Conservation (phyloP, 2,888 invertebrate genomes). For the Leucophora obtusa region DNA sequence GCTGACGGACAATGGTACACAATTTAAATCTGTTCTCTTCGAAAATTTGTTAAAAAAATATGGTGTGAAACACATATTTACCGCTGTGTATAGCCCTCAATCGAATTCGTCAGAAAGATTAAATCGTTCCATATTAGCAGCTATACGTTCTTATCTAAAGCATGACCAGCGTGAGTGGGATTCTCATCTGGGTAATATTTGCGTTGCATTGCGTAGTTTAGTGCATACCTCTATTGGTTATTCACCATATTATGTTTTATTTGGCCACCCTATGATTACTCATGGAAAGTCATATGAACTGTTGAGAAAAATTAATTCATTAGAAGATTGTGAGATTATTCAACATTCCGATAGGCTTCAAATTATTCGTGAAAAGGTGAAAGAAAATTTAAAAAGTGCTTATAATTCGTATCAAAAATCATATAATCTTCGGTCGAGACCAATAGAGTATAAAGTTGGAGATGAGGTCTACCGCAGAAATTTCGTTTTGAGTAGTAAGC, state of each 20-base stretch:
- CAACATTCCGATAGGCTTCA: not conserved
- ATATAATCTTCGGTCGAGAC: not conserved
- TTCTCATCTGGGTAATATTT: not conserved
- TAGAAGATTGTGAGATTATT: conserved; percentile 18
- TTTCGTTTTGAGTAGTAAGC: not conserved
- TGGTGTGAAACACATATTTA: conserved; percentile 17
- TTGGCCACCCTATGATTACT: not conserved
- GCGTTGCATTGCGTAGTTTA: not conserved
- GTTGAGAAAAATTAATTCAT: conserved; percentile 18
- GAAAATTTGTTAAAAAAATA: conserved; percentile 1
- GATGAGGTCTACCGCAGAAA: not conserved
- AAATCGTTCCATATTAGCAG: not conserved
- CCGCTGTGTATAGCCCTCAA: not conserved
- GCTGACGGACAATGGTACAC: too few relatives aligned
- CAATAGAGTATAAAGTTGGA: not conserved
- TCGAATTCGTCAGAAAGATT: not conserved
- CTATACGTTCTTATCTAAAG: not conserved
- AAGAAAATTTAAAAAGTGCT: not conserved
- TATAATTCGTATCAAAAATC: not conserved
- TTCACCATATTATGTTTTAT: not conserved
- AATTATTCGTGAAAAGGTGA: not conserved
- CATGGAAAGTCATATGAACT: conserved; percentile 27
- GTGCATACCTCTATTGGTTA: not conserved
- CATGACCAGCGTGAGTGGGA: conserved; percentile 12
- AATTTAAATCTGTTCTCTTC: not conserved